Evolutionary conservation across 2,888 invertebrate genomes (phyloP).

Genomic region (Cyclophora albipunctata): DNA sequence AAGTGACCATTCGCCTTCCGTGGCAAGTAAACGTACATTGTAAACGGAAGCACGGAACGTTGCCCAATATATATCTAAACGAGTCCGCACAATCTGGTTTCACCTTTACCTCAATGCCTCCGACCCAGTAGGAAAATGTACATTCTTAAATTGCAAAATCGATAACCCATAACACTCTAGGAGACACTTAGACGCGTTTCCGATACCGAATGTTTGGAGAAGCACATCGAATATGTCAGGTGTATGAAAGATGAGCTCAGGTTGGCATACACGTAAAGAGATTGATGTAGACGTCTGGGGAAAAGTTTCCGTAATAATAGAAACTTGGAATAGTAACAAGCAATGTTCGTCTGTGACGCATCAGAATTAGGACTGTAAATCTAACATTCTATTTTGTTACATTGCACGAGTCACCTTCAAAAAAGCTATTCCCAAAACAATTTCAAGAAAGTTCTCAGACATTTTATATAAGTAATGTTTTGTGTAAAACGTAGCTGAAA

Average conservation of each 20-base stretch:
- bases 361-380: too few relatives aligned
- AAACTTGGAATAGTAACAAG: too few relatives aligned
- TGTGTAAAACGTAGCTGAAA: too few relatives aligned
- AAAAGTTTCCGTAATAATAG: too few relatives aligned
- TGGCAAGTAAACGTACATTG: slow-evolving; percentile 29
- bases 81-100: slow-evolving; percentile 52
- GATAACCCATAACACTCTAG: slow-evolving; percentile 9
- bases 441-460: too few relatives aligned
- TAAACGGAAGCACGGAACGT: slow-evolving; percentile 60
- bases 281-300: too few relatives aligned
- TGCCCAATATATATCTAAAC: slow-evolving; percentile 48
- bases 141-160: slow-evolving; percentile 32
- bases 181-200: slow-evolving; percentile 17
- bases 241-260: slow-evolving; percentile 19
- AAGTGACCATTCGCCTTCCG: not conserved
- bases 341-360: too few relatives aligned
- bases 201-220: slow-evolving; percentile 13
- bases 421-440: too few relatives aligned
- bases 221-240: slow-evolving; percentile 12
- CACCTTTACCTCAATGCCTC: slow-evolving; percentile 55
- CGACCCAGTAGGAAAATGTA: slow-evolving; percentile 14
- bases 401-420: too few relatives aligned
- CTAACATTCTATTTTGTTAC: too few relatives aligned
- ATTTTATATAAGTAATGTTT: too few relatives aligned
- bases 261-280: slow-evolving; percentile 10